phyloP scores from a whole-genome alignment of 2,797 vertebrate species.

The Epinephelus awoara region DNA sequence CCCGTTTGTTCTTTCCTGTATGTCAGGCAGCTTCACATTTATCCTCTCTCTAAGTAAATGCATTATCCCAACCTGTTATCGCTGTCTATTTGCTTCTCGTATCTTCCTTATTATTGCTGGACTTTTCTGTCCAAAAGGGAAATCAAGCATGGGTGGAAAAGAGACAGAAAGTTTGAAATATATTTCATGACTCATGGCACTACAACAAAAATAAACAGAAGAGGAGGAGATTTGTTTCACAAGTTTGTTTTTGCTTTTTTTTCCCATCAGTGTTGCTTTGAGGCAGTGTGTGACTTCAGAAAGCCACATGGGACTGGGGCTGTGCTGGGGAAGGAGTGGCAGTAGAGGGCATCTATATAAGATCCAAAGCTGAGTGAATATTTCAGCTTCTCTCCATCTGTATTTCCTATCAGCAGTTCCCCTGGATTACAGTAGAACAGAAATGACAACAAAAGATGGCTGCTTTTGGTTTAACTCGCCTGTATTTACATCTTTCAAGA shows the following conservation, averaged over 20 bases:
- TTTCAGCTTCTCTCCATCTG: conserved; percentile 11
- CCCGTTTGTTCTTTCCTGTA: conserved; percentile 14
- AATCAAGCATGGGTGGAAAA: conserved; percentile 5
- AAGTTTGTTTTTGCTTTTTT: conserved; percentile 32
- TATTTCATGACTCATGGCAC: conserved; percentile 22
- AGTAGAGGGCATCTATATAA: conserved; percentile 23
- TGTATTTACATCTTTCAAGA: conserved; percentile 41
- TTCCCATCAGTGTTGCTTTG: conserved; percentile 6
- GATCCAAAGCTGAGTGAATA: conserved; percentile 5
- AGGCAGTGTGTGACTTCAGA: conserved; percentile 33
- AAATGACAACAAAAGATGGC: background rate
- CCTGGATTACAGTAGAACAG: conserved; percentile 35
- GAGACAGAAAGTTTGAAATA: conserved; percentile 23
- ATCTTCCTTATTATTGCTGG: conserved; percentile 8
- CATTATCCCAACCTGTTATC: conserved; percentile 22
- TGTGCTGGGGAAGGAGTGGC: conserved; percentile 32
- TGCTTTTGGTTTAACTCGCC: conserved; percentile 14
- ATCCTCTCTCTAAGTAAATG: background rate
- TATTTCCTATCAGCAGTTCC: background rate
- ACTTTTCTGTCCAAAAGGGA: background rate
- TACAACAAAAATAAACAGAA: conserved; percentile 46
- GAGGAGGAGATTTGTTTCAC: conserved; percentile 38
- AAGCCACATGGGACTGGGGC: conserved; percentile 22
- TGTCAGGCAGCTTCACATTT: conserved; percentile 30
- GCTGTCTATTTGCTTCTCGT: background rate